Base-by-base conservation (phyloP, 2,797 vertebrate species). In the Salarias fasciatus region DNA sequence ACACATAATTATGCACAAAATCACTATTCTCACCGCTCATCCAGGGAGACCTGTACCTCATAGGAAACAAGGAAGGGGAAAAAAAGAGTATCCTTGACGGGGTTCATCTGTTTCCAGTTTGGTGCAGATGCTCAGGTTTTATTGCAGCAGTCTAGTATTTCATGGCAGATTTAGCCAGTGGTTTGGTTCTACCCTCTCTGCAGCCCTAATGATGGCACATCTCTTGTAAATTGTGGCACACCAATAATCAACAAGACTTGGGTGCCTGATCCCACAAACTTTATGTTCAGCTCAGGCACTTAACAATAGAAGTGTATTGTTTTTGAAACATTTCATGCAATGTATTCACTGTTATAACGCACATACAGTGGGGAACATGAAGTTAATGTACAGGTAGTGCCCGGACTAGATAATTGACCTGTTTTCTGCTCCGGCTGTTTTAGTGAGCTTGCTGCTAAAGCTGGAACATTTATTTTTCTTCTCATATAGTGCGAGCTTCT, bases 41-140 rank as follows among this genome's bases (percentile, higher is more conserved):
- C 84, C 78, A 75, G 71, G 83, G 85, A 67, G 83, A 88, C 68
- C 83, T 63, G 53, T 80, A 78, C 80, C 80, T 77, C 51, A 65
- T 71, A 89, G 79, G 85, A 87, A 85, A 83, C 77, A 69, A 84
- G 78, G 56, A 71, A 46, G 64, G 74, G 67, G 58, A 80, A 75
- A 52, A 82, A 79, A 80, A 87, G 51, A 77, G 90, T 86, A 88
- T 91, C 88, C 89, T 88, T 90, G 84, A 87, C 82, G 66, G 79
- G 73, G 53, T 88, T 93, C 93, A 94, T 93, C 91, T 93, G 93
- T 85, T 93, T 93, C 85, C 88, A 93, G 89, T 94, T 92, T 92
- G 86, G 88, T 89, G 88, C 92, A 93, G 90, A 93, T 92, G 92
- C 91, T 90, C 87, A 78, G 70, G 72, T 92, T 93, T 93, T 93